Base-by-base conservation (phyloP, 2,113 vertebrate genomes). In the Triplophysa rosa region DNA sequence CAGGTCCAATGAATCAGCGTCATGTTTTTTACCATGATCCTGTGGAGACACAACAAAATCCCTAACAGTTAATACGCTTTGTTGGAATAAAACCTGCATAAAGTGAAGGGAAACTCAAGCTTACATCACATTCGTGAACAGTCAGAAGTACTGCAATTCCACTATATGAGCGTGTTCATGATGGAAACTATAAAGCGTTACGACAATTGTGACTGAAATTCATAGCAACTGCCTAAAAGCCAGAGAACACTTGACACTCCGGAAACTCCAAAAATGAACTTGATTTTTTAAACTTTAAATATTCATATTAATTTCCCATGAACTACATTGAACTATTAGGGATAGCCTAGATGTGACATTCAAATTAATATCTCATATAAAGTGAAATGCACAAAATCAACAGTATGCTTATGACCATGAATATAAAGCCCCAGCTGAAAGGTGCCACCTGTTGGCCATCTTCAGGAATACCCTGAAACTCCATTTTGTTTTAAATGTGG, bases 1-100 rank as follows among this genome's bases (percentile, higher is more conserved):
- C 49, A 98, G 95, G 90, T 99, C 97, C 92, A 97, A 94, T 76
- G 95, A 93, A 81, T 98, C 96, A 2, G 96, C 96, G 89, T 96
- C 97, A 84, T 95, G 95, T 91, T 96, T 98, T 89, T 91, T 91
- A 80, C 92, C 93, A 84, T 95, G 92, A 76, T 94, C 93, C 98
- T 99, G 93, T 77, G 14, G 83, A 85, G 62, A 91, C 2, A 85
- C 0, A 58, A 52, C 12, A 52, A 69, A 0, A 10, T 17, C 24
- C 49, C 26, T 17, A 63, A 67, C 13, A 24, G 67, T 78, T 47
- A 64, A 52, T 17, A 37, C 0, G 24, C 52, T 17, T 24, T 16
- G 4, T 33, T 40, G 1, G 49, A 40, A 13, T 58, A 10, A 6
- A n/a, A 45, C 1, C 1, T 12, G 42, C 2, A 1, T 45, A 12